Conservation (phyloP, 1,140 invertebrate species). For the Glomeris maerens region DNA sequence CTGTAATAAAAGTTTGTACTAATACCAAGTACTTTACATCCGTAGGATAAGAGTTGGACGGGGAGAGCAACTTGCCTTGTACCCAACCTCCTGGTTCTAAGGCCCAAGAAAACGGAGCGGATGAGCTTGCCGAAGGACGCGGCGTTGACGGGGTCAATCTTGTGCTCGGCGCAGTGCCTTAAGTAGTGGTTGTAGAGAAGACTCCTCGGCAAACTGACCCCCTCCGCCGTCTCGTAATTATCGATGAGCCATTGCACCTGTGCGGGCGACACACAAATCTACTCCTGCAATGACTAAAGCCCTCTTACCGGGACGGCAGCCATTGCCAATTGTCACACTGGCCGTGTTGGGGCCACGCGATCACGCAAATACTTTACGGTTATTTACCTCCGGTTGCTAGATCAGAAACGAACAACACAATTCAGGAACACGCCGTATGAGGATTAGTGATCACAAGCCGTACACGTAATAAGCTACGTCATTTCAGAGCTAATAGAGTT, state of each 20-base stretch:
- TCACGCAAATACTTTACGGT: not conserved
- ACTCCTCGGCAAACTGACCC: slow-evolving; percentile 86
- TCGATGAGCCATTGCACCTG: slow-evolving; percentile 94
- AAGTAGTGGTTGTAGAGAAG: slow-evolving; percentile 95
- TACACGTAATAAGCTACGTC: no score
- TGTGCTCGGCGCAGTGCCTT: slow-evolving; percentile 82
- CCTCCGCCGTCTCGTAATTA: slow-evolving; percentile 96
- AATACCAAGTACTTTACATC: not conserved
- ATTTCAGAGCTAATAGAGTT: no score
- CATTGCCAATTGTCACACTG: not conserved
- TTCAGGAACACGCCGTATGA: no score
- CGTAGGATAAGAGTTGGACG: not conserved
- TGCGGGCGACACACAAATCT: not conserved
- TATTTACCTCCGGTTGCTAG: no score
- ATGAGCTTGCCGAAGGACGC: slow-evolving; percentile 99
- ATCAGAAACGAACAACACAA: no score
- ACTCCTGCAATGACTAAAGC: slow-evolving; percentile 13
- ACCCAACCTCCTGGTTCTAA: slow-evolving; percentile 82
- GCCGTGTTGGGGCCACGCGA: not conserved
- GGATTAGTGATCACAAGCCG: no score
- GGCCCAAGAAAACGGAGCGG: slow-evolving; percentile 88
- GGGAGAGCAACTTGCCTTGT: slow-evolving; percentile 49
- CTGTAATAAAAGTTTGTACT: slow-evolving; percentile 47
- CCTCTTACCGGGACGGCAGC: not conserved
- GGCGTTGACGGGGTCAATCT: slow-evolving; percentile 94